Base-by-base conservation (phyloP, 2,113 vertebrate species). In the Paedocypris sp. region DNA sequence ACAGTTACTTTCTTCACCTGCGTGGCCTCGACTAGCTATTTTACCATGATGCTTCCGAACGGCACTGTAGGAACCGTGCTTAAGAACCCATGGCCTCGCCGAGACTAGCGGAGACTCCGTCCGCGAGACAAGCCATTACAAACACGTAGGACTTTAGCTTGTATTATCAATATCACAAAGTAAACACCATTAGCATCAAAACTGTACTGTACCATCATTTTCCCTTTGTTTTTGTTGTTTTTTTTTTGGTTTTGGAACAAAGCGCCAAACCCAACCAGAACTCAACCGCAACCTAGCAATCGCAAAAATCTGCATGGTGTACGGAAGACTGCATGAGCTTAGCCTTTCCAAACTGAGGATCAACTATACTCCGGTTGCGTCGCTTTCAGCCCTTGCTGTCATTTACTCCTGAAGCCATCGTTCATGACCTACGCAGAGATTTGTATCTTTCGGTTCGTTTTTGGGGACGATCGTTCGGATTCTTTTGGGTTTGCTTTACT, bases 291-390 rank as follows among this genome's bases (percentile, higher is more conserved):
- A 77, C 49, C 71, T 79, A 69, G 69, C 74, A 73, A 76, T 71
- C 41, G 71, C 74, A 80, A 80, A 77, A 80, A 70, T 64, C 75
- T 84, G 84, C 84, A 86, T 85, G 84, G 79, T 79, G 70, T 62
- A 76, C 66, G 69, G 77, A 82, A 76, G 83, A 82, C 74, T 84
- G 84, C 84, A 86, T 86, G 84, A 81, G 82, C 80, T 82, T 82
- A 79, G 79, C 71, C 79, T 81, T 82, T 80, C 72, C 73, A 60
- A 84, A 76, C 68, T 76, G 71, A 74, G 64, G 80, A 79, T 79
- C 69, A 73, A 73, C 75, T 76, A 78, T 74, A 72, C 75, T 58
- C 75, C 67, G 67, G 75, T 79, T 78, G 79, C 79, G 73, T 70
- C 76, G 54, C 76, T 70, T 66, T 66, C 77, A 80, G 75, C 80